These are phyloP conservation scores for Arizona elegans DNA, from an alignment of 2,113 vertebrate species.

Conservation along the genomic window DNA sequence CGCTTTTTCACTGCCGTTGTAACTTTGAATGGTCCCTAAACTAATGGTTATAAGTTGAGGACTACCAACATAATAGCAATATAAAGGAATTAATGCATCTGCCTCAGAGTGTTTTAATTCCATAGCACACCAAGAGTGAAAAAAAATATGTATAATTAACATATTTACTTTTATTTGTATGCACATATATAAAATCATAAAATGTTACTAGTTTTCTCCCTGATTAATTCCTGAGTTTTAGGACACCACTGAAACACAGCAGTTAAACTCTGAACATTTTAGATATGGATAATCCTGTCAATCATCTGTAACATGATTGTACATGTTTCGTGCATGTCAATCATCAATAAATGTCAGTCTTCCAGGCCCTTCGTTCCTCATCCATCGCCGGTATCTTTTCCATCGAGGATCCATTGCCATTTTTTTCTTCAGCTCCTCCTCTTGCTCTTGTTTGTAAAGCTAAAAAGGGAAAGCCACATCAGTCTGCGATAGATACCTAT, in stretches of 20 bases:
- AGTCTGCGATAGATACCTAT: neutral
- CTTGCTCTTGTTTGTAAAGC: conserved; percentile 87
- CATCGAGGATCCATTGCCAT: conserved; percentile 91
- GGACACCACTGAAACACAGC: conserved; percentile 54
- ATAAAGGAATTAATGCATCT: conserved; percentile 27
- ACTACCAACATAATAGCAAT: neutral
- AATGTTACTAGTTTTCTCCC: conserved; percentile 61
- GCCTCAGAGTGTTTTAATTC: conserved; percentile 53
- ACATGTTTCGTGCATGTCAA: conserved; percentile 58
- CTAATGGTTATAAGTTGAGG: neutral
- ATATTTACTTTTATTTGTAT: conserved; percentile 30
- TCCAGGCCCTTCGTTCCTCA: conserved; percentile 94
- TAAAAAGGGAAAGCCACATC: conserved; percentile 53
- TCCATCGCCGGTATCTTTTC: conserved; percentile 97
- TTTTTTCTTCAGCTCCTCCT: conserved; percentile 94
- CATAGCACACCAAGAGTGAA: conserved; percentile 60
- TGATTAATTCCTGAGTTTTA: conserved; percentile 68
- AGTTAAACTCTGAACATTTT: conserved; percentile 61
- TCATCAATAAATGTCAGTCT: conserved; percentile 91
- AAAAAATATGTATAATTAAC: conserved; percentile 34
- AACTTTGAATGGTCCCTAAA: neutral
- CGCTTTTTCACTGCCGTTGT: neutral
- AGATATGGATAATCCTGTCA: conserved; percentile 43
- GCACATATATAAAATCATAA: conserved; percentile 55
- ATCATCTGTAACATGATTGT: conserved; percentile 30